phyloP scores from a whole-genome alignment of 2,888 invertebrate genomes.

The Arge pagana region DNA sequence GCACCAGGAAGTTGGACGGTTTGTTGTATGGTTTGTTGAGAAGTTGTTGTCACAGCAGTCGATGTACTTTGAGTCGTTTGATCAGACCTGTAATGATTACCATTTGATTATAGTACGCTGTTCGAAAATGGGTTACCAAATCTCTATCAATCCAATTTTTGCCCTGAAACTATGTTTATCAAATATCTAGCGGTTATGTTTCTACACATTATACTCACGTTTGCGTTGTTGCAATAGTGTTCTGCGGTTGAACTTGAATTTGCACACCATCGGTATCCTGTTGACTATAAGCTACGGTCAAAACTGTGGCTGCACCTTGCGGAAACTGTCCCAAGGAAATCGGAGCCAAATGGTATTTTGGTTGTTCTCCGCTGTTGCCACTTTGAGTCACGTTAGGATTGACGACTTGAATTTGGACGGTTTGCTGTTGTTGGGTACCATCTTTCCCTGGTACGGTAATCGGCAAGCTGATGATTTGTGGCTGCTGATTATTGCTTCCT shows the following conservation, averaged over 20 bases:
- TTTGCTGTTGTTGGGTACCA: conserved; percentile 72
- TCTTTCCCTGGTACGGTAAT: conserved; percentile 76
- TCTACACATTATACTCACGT: conserved; percentile 42
- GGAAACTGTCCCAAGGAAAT: conserved; percentile 77
- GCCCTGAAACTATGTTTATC: no score
- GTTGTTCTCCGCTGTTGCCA: conserved; percentile 63
- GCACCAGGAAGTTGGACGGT: conserved; percentile 59
- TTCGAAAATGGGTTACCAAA: background rate
- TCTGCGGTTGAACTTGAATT: conserved; percentile 55
- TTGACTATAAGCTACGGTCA: conserved; percentile 76
- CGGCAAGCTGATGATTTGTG: conserved; percentile 77
- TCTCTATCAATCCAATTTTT: background rate
- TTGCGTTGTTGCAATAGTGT: conserved; percentile 56
- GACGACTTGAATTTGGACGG: conserved; percentile 78
- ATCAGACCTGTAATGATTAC: conserved; percentile 43
- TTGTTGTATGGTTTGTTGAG: conserved; percentile 56
- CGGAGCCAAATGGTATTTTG: conserved; percentile 75
- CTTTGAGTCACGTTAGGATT: conserved; percentile 64
- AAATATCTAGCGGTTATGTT: no score
- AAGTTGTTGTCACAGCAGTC: conserved; percentile 54
- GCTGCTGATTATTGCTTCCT: conserved; percentile 59
- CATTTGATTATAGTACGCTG: background rate
- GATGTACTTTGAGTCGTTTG: conserved; percentile 56
- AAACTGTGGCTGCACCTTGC: conserved; percentile 72
- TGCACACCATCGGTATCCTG: conserved; percentile 61